Conservation (phyloP, 2,797 vertebrate genomes). For the Cygnus olor region DNA sequence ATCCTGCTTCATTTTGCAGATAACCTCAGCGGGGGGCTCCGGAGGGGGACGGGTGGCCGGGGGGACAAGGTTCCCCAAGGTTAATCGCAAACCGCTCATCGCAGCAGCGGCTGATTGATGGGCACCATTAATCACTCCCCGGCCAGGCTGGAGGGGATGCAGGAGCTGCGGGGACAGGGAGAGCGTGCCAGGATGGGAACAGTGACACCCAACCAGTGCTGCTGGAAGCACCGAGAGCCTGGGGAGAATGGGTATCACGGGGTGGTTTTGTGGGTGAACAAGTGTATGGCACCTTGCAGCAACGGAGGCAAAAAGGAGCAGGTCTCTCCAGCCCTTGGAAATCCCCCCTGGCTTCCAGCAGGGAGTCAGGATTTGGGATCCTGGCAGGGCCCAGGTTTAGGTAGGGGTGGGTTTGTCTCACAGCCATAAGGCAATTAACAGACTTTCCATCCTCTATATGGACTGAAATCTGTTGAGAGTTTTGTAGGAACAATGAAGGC, state of each 20-base stretch:
- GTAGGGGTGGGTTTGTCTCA: not conserved
- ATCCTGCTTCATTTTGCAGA: constrained; percentile 54
- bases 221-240: not conserved
- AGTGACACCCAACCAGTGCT: not conserved
- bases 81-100: constrained; percentile 19
- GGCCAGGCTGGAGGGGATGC: not conserved
- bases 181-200: not conserved
- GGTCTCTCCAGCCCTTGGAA: not conserved
- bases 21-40: constrained; percentile 45
- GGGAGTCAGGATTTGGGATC: not conserved
- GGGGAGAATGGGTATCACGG: not conserved
- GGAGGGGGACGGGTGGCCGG: not conserved
- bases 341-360: rapidly evolving
- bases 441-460: not conserved
- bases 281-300: not conserved
- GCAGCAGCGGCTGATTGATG: constrained; percentile 36
- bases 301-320: not conserved
- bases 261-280: not conserved
- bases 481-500: not conserved
- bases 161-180: not conserved
- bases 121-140: constrained; percentile 61
- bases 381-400: not conserved
- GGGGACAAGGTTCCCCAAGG: constrained; percentile 28
- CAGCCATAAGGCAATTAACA: not conserved
- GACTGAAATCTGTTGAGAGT: not conserved